Evolutionary conservation across 2,113 vertebrate genomes (phyloP).

Genomic region (Ophiodon elongatus): DNA sequence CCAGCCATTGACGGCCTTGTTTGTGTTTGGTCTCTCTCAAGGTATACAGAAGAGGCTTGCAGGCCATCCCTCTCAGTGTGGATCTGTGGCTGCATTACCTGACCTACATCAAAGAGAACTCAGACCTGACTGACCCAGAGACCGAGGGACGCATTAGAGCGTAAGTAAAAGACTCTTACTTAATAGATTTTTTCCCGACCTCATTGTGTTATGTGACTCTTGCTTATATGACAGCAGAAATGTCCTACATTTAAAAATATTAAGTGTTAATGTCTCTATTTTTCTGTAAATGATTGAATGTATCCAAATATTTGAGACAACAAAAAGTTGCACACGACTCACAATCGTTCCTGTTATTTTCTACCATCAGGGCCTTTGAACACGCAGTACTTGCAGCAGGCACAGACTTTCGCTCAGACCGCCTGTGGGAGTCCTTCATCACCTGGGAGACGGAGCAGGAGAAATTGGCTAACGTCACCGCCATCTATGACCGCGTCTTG

Average conservation of each 20-base stretch:
- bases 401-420: constrained; percentile 98
- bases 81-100: constrained; percentile 99
- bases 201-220: background rate
- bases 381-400: constrained; percentile 95
- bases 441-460: constrained; percentile 95
- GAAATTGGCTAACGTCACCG: constrained; percentile 92
- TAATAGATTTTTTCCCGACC: background rate
- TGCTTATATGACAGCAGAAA: background rate
- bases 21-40: constrained; percentile 83
- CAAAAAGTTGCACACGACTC: background rate
- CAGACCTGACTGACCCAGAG: constrained; percentile 90
- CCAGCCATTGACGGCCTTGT: constrained; percentile 80
- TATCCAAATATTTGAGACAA: background rate
- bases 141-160: constrained; percentile 91
- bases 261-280: background rate
- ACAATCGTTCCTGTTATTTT: background rate
- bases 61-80: constrained; percentile 98
- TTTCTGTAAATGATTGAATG: background rate
- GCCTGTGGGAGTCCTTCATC: constrained; percentile 96
- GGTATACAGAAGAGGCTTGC: constrained; percentile 97
- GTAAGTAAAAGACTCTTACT: constrained; percentile 82
- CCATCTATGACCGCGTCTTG: constrained; percentile 95
- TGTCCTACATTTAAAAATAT: background rate
- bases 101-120: constrained; percentile 95
- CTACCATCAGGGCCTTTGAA: constrained; percentile 89